Percentiles rank a stretch among this genome's conserved stretches.
These are phyloP conservation scores for Stegophylla sp. DNA, from an alignment of 2,888 invertebrate genomes.

Conservation along the genomic window DNA sequence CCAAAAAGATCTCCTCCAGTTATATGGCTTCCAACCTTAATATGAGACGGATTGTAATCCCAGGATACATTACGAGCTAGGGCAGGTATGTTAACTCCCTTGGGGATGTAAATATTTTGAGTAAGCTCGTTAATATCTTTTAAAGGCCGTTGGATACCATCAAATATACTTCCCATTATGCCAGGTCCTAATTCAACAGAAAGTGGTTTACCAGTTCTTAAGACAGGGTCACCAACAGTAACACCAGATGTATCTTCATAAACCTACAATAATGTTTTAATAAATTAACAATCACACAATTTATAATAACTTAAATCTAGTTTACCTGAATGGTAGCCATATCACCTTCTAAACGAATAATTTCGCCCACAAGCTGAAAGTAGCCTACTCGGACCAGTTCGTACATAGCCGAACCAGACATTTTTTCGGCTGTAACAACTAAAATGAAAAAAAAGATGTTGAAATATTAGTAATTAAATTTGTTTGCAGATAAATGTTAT, in stretches of 20 bases:
- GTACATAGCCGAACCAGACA: constrained; percentile 99
- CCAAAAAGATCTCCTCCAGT: constrained; percentile 98
- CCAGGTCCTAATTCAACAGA: constrained; percentile 96
- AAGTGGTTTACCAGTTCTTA: constrained; percentile 97
- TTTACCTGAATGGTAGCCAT: constrained; percentile 98
- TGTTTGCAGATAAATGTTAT: constrained; percentile 7
- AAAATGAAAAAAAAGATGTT: constrained; percentile 62
- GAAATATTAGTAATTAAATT: constrained; percentile 30
- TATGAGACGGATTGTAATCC: constrained; percentile 89
- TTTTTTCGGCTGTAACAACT: constrained; percentile 99
- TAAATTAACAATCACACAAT: not conserved
- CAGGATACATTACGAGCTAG: constrained; percentile 81
- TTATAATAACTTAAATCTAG: not conserved
- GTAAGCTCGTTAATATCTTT: constrained; percentile 95
- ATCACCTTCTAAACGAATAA: constrained; percentile 98
- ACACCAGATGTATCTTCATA: constrained; percentile 97
- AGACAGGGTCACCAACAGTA: constrained; percentile 98
- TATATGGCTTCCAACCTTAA: constrained; percentile 93
- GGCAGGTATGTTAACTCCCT: constrained; percentile 95
- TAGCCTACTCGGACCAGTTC: constrained; percentile 99
- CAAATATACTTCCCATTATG: constrained; percentile 99
- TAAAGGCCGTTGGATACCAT: constrained; percentile 98
- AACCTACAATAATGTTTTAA: constrained; percentile 69
- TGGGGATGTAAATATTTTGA: constrained; percentile 98
- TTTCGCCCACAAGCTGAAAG: constrained; percentile 97